Conservation (phyloP, 2,888 invertebrate species). For the Pardosa pseudoannulata region DNA sequence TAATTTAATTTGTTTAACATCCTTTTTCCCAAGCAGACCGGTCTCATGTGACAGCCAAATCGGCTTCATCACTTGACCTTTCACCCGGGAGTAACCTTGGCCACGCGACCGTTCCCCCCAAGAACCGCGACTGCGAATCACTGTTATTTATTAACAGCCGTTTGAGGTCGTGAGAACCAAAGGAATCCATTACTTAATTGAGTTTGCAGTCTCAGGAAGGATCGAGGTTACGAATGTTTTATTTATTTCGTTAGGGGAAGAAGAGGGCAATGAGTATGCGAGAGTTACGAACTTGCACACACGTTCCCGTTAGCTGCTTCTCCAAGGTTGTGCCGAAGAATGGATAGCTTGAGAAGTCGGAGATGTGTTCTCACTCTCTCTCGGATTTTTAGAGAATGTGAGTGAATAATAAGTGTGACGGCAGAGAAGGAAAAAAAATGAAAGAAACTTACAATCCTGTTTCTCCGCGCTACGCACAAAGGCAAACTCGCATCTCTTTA, state of each 20-base stretch:
- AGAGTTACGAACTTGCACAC: neutral
- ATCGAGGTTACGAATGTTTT: slow-evolving; percentile 31
- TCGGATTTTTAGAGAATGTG: neutral
- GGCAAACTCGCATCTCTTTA: neutral
- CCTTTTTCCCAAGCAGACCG: neutral
- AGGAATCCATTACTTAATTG: slow-evolving; percentile 49
- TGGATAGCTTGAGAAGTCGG: neutral
- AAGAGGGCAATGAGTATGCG: slow-evolving; percentile 21
- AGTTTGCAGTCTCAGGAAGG: slow-evolving; percentile 12
- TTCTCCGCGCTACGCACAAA: neutral
- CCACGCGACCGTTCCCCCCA: slow-evolving; percentile 51
- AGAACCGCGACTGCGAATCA: slow-evolving; percentile 20
- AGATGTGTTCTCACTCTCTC: neutral
- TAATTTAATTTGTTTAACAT: no score
- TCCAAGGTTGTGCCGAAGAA: neutral
- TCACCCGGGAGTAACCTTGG: slow-evolving; percentile 54
- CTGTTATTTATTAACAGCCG: slow-evolving; percentile 50
- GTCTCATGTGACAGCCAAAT: slow-evolving; percentile 39
- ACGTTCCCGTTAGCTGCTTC: neutral
- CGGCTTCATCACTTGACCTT: slow-evolving; percentile 53
- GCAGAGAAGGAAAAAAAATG: neutral
- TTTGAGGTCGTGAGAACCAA: slow-evolving; percentile 56
- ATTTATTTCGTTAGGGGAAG: neutral
- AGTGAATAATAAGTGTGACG: slow-evolving; percentile 4
- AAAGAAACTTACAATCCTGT: neutral